phyloP scores from a whole-genome alignment of 2,113 vertebrate species.

The Pseudopodoces humilis region DNA sequence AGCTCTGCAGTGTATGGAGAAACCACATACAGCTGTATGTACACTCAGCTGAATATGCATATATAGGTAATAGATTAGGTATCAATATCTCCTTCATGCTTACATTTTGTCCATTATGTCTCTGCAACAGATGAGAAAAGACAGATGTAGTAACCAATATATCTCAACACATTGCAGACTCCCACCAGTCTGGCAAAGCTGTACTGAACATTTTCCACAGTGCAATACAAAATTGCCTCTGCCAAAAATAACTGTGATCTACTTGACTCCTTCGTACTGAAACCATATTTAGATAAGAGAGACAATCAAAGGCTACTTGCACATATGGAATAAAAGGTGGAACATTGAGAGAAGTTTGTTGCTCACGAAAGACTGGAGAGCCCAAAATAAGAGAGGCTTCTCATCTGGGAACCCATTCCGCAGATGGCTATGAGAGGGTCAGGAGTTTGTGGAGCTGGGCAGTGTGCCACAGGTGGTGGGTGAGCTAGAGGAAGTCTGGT shows the following conservation, averaged over 20 bases:
- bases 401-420: neutral
- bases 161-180: neutral
- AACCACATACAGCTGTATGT: neutral
- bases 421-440: neutral
- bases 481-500: neutral
- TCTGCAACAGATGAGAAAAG: neutral
- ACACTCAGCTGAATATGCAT: neutral
- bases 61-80: neutral
- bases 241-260: neutral
- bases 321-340: neutral
- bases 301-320: neutral
- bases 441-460: neutral
- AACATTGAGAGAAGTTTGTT: neutral
- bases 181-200: neutral
- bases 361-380: neutral
- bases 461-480: neutral
- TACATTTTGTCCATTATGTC: neutral
- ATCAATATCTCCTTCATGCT: neutral
- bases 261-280: neutral
- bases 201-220: neutral
- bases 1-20: neutral
- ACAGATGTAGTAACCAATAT: neutral
- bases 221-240: neutral
- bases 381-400: neutral
- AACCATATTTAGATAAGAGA: neutral